Conservation (phyloP, 2,797 vertebrate species). For the Clarias platycephalus region DNA sequence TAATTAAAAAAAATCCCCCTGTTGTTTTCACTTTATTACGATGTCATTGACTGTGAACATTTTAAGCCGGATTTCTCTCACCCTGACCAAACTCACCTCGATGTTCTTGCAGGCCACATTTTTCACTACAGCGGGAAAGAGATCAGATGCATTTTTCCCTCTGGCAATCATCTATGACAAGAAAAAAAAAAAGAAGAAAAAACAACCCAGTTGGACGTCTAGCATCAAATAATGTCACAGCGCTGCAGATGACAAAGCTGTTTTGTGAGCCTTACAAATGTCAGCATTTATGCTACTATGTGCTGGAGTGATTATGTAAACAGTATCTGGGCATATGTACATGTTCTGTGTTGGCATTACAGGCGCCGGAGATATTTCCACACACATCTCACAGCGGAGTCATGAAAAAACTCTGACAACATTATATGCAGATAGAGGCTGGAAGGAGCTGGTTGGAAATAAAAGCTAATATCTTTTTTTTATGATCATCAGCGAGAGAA, state of each 20-base stretch:
- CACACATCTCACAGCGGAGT: not conserved
- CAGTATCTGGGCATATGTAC: not conserved
- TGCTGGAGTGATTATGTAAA: not conserved
- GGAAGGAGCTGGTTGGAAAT: constrained; percentile 2
- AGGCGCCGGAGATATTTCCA: constrained; percentile 6
- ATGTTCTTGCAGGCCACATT: constrained; percentile 98
- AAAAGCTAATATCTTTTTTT: constrained; percentile 30
- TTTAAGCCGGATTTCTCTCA: not conserved
- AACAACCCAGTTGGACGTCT: not conserved
- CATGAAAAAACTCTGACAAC: constrained; percentile 16
- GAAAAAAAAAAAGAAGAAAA: constrained; percentile 20
- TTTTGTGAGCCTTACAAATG: constrained; percentile 10
- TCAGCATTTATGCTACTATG: not conserved
- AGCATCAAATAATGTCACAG: not conserved
- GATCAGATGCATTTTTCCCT: constrained; percentile 94
- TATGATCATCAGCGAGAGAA: not conserved
- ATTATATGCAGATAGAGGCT: not conserved
- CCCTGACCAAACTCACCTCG: constrained; percentile 77
- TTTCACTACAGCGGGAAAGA: constrained; percentile 97
- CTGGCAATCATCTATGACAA: constrained; percentile 90
- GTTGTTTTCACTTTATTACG: not conserved
- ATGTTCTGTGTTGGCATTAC: not conserved
- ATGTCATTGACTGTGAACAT: not conserved
- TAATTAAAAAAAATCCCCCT: not conserved
- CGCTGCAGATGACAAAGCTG: not conserved